These are phyloP conservation scores for Trididemnum miniatum DNA, from an alignment of 23 tunicate species.

Conservation along the genomic window DNA sequence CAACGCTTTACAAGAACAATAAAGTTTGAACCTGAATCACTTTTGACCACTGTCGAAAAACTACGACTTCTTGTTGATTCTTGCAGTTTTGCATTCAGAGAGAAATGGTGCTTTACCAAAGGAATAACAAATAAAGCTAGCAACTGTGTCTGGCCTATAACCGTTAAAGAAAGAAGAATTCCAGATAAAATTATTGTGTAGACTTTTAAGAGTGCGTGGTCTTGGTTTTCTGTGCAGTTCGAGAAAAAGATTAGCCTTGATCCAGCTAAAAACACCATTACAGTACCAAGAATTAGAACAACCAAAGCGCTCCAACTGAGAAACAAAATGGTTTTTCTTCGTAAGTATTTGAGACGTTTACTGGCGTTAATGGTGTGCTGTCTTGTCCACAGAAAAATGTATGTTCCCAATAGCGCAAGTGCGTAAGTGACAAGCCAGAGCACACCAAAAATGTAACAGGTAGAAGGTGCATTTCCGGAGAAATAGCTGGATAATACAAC, in stretches of 20 bases:
- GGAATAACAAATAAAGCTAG: constrained; percentile 49
- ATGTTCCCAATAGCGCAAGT: constrained; percentile 32
- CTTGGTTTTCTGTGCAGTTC: constrained; percentile 8
- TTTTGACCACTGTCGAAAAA: not conserved
- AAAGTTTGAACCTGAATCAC: not conserved
- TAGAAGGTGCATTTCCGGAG: not conserved
- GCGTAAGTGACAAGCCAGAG: constrained; percentile 61
- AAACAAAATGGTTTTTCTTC: constrained; percentile 1
- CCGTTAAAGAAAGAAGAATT: constrained; percentile 44
- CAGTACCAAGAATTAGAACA: constrained; percentile 36
- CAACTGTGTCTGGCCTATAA: constrained; percentile 57
- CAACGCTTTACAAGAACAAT: constrained; percentile 53
- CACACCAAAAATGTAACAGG: constrained; percentile 26
- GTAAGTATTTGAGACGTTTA: not conserved
- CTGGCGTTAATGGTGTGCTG: constrained; percentile 41
- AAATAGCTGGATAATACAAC: constrained; percentile 7
- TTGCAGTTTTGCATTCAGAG: not conserved
- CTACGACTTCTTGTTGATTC: not conserved
- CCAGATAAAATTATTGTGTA: constrained; percentile 58
- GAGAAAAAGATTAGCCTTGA: constrained; percentile 59
- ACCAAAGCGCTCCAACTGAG: constrained; percentile 43
- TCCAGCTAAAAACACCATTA: constrained; percentile 73
- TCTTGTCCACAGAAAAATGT: constrained; percentile 58
- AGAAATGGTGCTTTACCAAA: constrained; percentile 12
- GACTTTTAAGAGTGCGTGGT: not conserved